Base-by-base conservation (phyloP, 2,797 vertebrate species). In the Hippocampus kuda region DNA sequence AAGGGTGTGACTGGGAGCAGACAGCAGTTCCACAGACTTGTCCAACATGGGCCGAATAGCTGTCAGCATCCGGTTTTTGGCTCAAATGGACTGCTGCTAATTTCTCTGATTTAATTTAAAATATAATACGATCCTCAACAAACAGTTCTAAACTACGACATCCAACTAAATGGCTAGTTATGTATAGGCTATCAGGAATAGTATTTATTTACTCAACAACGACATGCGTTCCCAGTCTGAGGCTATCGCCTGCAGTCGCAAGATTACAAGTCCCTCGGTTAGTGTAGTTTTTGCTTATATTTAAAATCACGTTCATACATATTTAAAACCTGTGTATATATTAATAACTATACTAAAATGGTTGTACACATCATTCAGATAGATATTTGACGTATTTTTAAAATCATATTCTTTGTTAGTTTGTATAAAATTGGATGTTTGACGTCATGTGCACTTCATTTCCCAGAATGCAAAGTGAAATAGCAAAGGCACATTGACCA, bases 1-100 rank as follows among this genome's bases (percentile, higher is more conserved):
- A 15, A 34, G 89, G 88, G 88, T 87, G 88, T 89, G 89, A 79
- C 88, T 78, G 80, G 75, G 73, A 54, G 30, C 27, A 61, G 56
- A 59, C 56, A 38, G 59, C 59, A 61, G 30, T 27, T 84, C 74
- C 72, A 30, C 68, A 70, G 78, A 78, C 60, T 87, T 79, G 69
- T 86, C 78, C 79, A 68, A 80, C 84, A 80, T 72, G 85, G 75
- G 69, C 62, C 77, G 7, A 79, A 69, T 69, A 34, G 70, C 75
- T 79, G 81, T 77, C 75, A 53, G 71, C 76, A 65, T 76, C 72
- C 69, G 66, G 71, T 70, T 61, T 42, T 22, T 20, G 44, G 15
- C 24, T 65, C 44, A 65, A 44, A 65, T 8, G 16, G 24, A 65
- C 41, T 27, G 42, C 24, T 44, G 13, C 41, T 20, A 65, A 61